Evolutionary conservation across 2,888 invertebrate species (phyloP), one percentile per base, ranked within the genome.

Genomic region (Cylindroiulus punctatus): DNA sequence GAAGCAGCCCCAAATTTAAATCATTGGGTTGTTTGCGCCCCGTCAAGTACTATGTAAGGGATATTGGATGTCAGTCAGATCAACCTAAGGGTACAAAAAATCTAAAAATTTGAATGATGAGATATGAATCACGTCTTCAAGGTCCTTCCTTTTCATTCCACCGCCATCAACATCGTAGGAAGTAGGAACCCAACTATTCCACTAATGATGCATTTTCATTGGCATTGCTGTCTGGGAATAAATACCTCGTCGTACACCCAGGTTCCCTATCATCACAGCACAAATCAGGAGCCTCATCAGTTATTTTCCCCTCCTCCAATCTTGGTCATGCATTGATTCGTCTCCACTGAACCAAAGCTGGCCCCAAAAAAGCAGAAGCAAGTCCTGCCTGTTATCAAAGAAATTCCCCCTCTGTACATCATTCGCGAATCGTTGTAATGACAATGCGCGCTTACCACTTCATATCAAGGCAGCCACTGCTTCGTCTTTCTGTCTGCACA

Each of bases 151-250:
- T n/a, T 76, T 26, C 76, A 76, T 2, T 3, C 10, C 76, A 76
- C 4, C 26, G 65, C 26, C 22, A 65, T 65, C 22, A 30, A 76
- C 76, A 7, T 76, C 14, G 30, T 76, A 30, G 36, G 30, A 26
- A 2, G 30, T 30, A 26, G 14, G 30, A 76, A 30, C 76, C 76
- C 17, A 76, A 76, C 30, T 30, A 76, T 76, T 76, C 30, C 26
- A 30, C 76, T 76, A 76, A 76, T 76, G 76, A 76, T 30, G 30
- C 76, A 76, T 76, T 76, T 76, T 76, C 76, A 76, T 76, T 30
- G 3, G 76, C 76, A 14, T 8, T 76, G 76, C 76, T 12, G 76
- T 14, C 14, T 30, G 26, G 30, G 44, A 44, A 44, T 44, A 76
- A 76, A 76, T 30, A 76, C 26, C 76, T 10, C 12, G 76, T 4